Evolutionary conservation across 2,797 vertebrate genomes (phyloP), one percentile per base, ranked within the genome.

Genomic region (Fistularia commersonii): DNA sequence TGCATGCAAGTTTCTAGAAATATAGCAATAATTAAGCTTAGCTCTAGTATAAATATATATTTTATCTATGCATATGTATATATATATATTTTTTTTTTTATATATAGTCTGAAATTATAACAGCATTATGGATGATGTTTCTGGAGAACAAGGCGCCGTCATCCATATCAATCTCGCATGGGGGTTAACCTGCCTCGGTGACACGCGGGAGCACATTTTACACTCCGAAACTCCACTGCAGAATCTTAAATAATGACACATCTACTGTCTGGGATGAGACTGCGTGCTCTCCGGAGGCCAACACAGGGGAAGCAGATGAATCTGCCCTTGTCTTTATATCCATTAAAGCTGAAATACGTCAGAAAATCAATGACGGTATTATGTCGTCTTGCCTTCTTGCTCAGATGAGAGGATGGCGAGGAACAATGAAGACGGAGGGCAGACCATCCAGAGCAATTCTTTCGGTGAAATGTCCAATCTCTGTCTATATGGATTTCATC

Each of bases 301-400:
- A 23, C 23, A 23, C 1, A 6, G 54, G 13, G 45, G 59, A 54
- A 35, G 32, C 51, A 31, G 40, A 59, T 36, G 41, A 64, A 57
- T 62, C 60, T n/a, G 52, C 50, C 64, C 64, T 67, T 53, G 44
- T 65, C 50, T 49, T 60, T 74, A 67, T 39, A 51, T 57, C 62
- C 66, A 70, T 62, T 72, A 61, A 70, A 63, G 32, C 41, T 62
- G 57, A 73, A 80, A 76, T 69, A 57, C 39, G 57, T 51, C 47
- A 49, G 34, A 77, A 62, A 81, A 82, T 66, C 62, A 51, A 65
- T 65, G 48, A 46, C 36, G 8, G 33, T 11, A 45, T 50, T 45
- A 66, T 41, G 47, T 10, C 56, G 41, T 32, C 39, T 46, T 23
- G 23, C 23, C 23, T 23, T 23, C 4, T 13, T 52, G 52, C 58